These are phyloP conservation scores for Bombus terrestris DNA, from an alignment of 1,140 invertebrate genomes.

Conservation along the genomic window DNA sequence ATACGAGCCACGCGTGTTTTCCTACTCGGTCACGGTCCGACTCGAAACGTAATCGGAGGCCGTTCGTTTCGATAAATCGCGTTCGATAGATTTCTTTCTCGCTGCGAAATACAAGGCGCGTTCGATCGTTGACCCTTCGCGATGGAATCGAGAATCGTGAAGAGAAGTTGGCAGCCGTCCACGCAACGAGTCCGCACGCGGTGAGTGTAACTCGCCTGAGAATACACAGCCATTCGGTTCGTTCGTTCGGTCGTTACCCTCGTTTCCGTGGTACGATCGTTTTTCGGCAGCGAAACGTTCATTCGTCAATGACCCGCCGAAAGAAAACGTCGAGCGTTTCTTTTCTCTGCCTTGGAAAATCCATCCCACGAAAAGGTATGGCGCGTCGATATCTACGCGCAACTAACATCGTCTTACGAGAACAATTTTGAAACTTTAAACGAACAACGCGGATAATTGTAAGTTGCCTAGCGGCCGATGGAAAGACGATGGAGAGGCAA, in stretches of 20 bases:
- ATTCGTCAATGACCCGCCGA: neutral
- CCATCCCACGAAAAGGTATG: no score
- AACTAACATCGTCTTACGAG: neutral
- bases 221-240: slow-evolving; percentile 16
- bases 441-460: neutral
- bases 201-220: slow-evolving; percentile 12
- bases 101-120: neutral
- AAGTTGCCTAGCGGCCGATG: neutral
- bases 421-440: neutral
- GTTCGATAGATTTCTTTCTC: neutral
- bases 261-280: slow-evolving; percentile 52
- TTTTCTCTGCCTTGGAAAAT: no score
- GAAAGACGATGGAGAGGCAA: neutral
- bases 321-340: neutral
- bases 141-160: slow-evolving; percentile 63
- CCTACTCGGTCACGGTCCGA: neutral
- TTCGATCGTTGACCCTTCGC: slow-evolving; percentile 63
- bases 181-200: slow-evolving; percentile 42
- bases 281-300: slow-evolving; percentile 38
- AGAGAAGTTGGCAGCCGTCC: slow-evolving; percentile 61
- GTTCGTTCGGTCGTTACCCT: slow-evolving; percentile 65
- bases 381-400: neutral
- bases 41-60: neutral
- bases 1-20: neutral
- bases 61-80: neutral